phyloP scores from a whole-genome alignment of 1,140 invertebrate genomes.

The Lamellibrachia luymesi region DNA sequence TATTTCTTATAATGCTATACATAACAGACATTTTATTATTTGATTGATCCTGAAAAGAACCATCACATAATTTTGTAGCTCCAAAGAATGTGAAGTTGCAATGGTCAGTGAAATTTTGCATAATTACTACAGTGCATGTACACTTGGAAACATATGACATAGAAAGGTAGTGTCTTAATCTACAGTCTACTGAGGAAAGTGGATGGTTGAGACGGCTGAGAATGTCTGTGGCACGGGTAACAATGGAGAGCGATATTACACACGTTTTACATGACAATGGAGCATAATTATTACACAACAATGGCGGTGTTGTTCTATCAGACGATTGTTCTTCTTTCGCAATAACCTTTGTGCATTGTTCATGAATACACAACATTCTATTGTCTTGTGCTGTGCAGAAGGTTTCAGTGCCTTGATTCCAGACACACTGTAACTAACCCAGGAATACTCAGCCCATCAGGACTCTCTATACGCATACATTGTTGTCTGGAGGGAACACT shows the following conservation, averaged over 20 bases:
- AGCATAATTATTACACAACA: not conserved
- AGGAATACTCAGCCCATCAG: not conserved
- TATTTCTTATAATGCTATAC: no score
- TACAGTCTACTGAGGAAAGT: not conserved
- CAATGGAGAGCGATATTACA: not conserved
- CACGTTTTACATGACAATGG: not conserved
- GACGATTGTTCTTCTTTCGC: not conserved
- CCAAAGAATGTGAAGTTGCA: no score
- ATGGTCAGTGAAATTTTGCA: not conserved
- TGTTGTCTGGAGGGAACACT: not conserved
- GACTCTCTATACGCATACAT: not conserved
- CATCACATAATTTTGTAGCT: no score
- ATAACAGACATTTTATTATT: no score
- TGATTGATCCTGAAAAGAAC: no score
- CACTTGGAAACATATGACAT: not conserved
- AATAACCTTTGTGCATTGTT: not conserved
- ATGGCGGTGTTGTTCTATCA: not conserved
- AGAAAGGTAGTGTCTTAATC: not conserved
- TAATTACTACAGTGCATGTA: not conserved
- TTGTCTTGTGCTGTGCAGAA: not conserved
- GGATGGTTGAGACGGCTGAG: not conserved
- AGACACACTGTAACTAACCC: not conserved
- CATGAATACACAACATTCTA: not conserved
- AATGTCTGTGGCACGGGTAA: not conserved
- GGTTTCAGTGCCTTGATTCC: not conserved